These are phyloP conservation scores for Thermophis baileyi DNA, from an alignment of 2,113 vertebrate genomes.

Conservation along the genomic window DNA sequence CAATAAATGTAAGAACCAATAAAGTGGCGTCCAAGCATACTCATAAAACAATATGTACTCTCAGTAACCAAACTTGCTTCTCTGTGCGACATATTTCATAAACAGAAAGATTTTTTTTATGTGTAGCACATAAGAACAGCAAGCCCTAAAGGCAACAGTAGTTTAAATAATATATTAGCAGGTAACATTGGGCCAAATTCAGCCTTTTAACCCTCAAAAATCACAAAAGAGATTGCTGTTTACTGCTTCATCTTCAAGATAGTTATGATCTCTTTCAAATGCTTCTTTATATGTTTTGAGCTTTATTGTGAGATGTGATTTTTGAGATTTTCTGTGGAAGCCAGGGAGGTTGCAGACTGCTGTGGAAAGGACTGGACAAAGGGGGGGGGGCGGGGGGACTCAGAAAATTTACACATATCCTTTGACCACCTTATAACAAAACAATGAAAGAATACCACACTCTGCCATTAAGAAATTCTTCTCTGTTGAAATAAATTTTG, in stretches of 20 bases:
- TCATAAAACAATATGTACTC: not conserved
- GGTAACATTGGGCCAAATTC: not conserved
- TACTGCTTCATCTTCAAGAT: not conserved
- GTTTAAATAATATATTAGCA: not conserved
- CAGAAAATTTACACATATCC: not conserved
- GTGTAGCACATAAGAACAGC: no score
- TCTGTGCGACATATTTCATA: not conserved
- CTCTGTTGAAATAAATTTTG: not conserved
- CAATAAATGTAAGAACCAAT: not conserved
- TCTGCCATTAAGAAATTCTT: not conserved
- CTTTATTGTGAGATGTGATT: not conserved
- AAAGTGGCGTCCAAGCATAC: not conserved
- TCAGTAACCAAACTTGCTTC: not conserved
- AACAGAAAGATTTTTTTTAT: not conserved
- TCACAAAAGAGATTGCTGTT: not conserved
- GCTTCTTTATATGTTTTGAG: not conserved
- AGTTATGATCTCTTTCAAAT: not conserved
- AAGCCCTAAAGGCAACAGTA: not conserved
- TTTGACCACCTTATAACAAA: not conserved
- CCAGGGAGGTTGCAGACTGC: not conserved
- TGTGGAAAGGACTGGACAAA: not conserved
- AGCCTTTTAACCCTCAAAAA: not conserved
- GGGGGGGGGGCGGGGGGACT: not conserved
- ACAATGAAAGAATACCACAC: not conserved
- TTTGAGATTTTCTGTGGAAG: not conserved